Evolutionary conservation across 1,140 invertebrate species (phyloP).

Genomic region (Dendrolimus kikuchii): DNA sequence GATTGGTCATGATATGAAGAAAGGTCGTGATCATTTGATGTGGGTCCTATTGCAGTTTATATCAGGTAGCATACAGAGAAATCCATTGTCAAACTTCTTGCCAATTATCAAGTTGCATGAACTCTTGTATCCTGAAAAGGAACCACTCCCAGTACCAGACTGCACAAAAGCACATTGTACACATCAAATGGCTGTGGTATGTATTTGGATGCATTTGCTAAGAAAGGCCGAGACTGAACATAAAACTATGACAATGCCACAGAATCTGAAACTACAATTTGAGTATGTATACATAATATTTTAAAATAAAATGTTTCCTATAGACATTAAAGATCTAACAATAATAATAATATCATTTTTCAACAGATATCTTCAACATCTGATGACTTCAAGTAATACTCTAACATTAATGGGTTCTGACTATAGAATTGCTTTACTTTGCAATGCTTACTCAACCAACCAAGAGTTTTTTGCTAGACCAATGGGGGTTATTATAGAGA

Average conservation of each 20-base stretch:
- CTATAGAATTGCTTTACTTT: conserved; percentile 91
- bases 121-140: conserved; percentile 92
- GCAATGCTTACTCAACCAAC: conserved; percentile 95
- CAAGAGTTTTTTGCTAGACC: conserved; percentile 88
- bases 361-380: conserved; percentile 82
- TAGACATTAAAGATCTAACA: no score
- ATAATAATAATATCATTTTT: neutral
- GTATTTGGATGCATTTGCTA: conserved; percentile 96
- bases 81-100: conserved; percentile 91
- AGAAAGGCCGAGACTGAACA: conserved; percentile 93
- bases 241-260: conserved; percentile 86
- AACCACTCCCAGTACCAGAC: conserved; percentile 92
- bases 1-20: conserved; percentile 84
- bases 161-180: conserved; percentile 89
- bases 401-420: conserved; percentile 83
- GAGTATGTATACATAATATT: conserved; percentile 73
- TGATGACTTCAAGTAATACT: conserved; percentile 80
- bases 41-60: conserved; percentile 98
- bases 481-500: conserved; percentile 91
- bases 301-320: neutral
- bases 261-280: conserved; percentile 87
- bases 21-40: conserved; percentile 96
- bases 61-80: conserved; percentile 96
- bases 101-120: conserved; percentile 94
- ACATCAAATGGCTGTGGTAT: conserved; percentile 93